These are phyloP conservation scores for Merluccius polli DNA, from an alignment of 2,797 vertebrate species.

Conservation along the genomic window DNA sequence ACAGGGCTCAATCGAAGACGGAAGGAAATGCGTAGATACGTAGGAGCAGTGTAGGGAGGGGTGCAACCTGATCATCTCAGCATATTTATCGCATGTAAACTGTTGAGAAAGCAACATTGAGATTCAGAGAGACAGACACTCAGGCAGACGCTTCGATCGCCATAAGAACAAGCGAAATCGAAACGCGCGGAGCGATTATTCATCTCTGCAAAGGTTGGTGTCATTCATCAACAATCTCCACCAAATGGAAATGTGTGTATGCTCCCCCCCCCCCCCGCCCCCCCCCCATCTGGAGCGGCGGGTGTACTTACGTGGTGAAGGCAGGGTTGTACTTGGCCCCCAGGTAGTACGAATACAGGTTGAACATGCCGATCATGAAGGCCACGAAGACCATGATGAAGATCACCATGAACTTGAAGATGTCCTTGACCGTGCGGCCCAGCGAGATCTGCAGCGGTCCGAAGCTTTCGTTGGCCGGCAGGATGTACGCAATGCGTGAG, in stretches of 20 bases:
- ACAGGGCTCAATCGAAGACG: background rate
- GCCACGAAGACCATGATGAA: constrained; percentile 99
- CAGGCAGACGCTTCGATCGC: background rate
- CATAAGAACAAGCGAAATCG: background rate
- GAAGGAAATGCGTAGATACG: background rate
- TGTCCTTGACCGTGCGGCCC: constrained; percentile 95
- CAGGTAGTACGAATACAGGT: constrained; percentile 96
- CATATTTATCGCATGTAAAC: background rate
- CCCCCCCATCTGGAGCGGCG: background rate
- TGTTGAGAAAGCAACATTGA: background rate
- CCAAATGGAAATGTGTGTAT: constrained; percentile 4
- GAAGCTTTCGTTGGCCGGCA: constrained; percentile 96
- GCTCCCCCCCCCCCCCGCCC: constrained; percentile 22
- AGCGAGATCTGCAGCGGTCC: constrained; percentile 95
- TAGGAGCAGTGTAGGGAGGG: background rate
- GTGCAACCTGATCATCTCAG: background rate
- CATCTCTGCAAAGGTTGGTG: background rate
- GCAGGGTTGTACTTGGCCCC: constrained; percentile 97
- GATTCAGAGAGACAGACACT: background rate
- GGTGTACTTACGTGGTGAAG: constrained; percentile 91
- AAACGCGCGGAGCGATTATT: background rate
- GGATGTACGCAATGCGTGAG: constrained; percentile 95
- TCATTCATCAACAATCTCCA: background rate
- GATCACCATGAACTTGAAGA: constrained; percentile 99
- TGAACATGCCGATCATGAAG: constrained; percentile 99